Evolutionary conservation across 2,113 vertebrate genomes (phyloP), one percentile per base, ranked within the genome.

Genomic region (Perca schrenkii): DNA sequence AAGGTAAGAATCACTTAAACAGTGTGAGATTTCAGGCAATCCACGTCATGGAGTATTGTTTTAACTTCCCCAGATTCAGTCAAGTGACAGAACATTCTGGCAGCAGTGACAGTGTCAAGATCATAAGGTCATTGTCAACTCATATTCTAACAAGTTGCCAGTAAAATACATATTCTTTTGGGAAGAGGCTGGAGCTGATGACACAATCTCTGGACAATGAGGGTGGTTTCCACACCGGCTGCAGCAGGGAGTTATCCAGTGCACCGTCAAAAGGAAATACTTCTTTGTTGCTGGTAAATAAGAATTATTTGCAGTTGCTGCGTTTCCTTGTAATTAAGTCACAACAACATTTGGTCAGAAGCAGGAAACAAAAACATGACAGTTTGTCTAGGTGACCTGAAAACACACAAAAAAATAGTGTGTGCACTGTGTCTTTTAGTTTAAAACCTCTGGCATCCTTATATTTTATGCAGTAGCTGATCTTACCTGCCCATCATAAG

Each of bases 161-260:
- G 62, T 85, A 82, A 86, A 86, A 82, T 15, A 58, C 58, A 79
- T 58, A 53, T 58, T 84, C 62, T 83, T 92, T 46, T 62, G 69
- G 84, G 87, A 86, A 72, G 77, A 86, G 67, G 63, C 74, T 60
- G 28, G 68, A 72, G 65, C 61, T 82, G 77, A 88, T 89, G 88
- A 92, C 87, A 88, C 83, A 86, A 78, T 76, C 77, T 86, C 25
- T 5, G 16, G 77, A 80, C 79, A 91, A 86, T 86, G 87, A 85
- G 66, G 90, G 93, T 85, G 88, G 57, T 91, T 94, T 92, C 91
- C 91, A 90, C 67, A 43, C 56, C 5, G 70, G 36, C 77, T 71
- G 34, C 31, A 50, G 56, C 74, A 11, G 17, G 69, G 50, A 88
- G 76, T 77, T 57, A 66, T 43, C 68, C 11, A 54, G 34, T 19